These are phyloP conservation scores for Hippocampus kuda DNA, from an alignment of 2,797 vertebrate genomes.

Conservation along the genomic window DNA sequence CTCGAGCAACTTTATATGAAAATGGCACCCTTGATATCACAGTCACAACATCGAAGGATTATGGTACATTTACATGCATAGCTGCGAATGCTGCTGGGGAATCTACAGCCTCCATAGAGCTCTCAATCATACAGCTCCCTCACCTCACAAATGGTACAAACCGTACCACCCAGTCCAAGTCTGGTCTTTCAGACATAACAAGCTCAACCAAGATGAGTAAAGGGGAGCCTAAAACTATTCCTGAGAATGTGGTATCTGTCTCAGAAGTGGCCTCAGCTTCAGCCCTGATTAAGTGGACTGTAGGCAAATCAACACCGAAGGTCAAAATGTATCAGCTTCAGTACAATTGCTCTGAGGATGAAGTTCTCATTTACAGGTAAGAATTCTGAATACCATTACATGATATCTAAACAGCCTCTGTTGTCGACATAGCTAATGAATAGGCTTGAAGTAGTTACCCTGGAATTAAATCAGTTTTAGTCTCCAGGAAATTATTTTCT, in stretches of 20 bases:
- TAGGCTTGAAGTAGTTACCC: background rate
- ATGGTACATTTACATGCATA: conserved; percentile 92
- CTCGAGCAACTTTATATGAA: conserved; percentile 81
- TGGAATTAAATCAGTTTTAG: background rate
- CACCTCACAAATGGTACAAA: conserved; percentile 87
- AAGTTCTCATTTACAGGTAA: conserved; percentile 99
- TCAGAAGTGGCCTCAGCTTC: conserved; percentile 91
- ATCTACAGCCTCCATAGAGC: conserved; percentile 86
- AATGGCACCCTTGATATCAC: conserved; percentile 92
- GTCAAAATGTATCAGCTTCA: conserved; percentile 99
- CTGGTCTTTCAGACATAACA: conserved; percentile 93
- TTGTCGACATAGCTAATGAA: background rate
- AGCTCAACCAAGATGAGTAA: conserved; percentile 87
- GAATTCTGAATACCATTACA: conserved; percentile 13
- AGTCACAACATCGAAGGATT: conserved; percentile 91
- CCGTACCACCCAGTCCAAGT: conserved; percentile 78
- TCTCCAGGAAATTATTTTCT: background rate
- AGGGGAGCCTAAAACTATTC: conserved; percentile 77
- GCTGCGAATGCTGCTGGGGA: conserved; percentile 95
- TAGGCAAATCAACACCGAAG: conserved; percentile 85
- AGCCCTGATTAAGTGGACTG: conserved; percentile 89
- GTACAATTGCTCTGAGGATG: conserved; percentile 96
- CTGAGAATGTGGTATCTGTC: conserved; percentile 81
- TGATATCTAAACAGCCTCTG: conserved; percentile 11
- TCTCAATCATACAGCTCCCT: conserved; percentile 94